Evolutionary conservation across 2,797 vertebrate genomes (phyloP).

Genomic region (Phaenicophaeus curvirostris): DNA sequence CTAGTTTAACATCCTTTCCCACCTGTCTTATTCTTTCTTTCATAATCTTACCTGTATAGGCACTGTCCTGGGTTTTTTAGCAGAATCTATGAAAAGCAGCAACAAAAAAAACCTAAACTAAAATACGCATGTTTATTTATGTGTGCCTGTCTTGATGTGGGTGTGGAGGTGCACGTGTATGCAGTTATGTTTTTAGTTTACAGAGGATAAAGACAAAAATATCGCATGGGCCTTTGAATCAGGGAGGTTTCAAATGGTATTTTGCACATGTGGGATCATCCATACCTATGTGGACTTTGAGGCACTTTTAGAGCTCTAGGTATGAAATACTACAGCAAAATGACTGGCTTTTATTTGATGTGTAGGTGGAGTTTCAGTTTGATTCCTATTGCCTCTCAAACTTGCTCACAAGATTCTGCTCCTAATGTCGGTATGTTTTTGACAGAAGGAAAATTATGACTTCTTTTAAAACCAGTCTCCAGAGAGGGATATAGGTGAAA

Average conservation of each 20-base stretch:
- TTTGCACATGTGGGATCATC: background rate
- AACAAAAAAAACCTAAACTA: background rate
- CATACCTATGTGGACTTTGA: rapidly evolving
- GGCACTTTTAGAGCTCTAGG: background rate
- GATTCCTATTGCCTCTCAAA: background rate
- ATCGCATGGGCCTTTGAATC: background rate
- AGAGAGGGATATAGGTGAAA: background rate
- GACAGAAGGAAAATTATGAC: background rate
- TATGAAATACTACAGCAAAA: background rate
- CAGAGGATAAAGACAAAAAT: background rate
- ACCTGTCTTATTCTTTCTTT: background rate
- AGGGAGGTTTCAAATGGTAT: background rate
- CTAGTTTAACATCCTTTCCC: background rate
- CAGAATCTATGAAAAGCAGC: background rate
- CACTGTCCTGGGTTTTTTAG: rapidly evolving
- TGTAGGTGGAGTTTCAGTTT: background rate
- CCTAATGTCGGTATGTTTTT: background rate
- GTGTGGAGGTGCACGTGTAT: too few species aligned
- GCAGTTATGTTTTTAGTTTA: background rate
- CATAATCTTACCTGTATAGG: background rate
- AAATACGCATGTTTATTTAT: background rate
- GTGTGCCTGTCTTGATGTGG: background rate
- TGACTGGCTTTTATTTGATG: background rate
- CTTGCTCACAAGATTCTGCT: background rate
- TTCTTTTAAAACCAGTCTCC: background rate